Percentiles rank a stretch among this genome's conserved stretches.
phyloP scores from a whole-genome alignment of 2,888 invertebrate species.

The Athalia circularis region DNA sequence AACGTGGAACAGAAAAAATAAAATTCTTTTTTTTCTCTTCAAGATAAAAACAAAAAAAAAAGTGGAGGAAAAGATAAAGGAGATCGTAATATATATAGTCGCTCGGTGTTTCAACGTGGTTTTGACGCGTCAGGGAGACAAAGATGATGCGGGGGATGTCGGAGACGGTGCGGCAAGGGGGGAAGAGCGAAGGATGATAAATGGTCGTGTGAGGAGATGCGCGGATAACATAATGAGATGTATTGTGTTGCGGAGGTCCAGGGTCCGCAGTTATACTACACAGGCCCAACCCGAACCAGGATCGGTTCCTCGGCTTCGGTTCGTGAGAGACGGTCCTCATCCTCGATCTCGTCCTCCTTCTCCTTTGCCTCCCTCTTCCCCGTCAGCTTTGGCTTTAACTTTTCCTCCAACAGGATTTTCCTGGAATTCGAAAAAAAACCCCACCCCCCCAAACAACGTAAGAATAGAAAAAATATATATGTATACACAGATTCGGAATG shows the following conservation, averaged over 20 bases:
- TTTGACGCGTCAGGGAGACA: constrained; percentile 45
- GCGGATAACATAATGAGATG: constrained; percentile 71
- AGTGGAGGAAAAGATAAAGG: background rate
- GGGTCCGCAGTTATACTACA: constrained; percentile 25
- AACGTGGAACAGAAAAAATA: background rate
- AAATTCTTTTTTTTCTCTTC: too few species aligned
- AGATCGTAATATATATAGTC: background rate
- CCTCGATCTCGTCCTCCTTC: constrained; percentile 11
- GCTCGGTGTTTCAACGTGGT: constrained; percentile 45
- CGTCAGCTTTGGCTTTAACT: background rate
- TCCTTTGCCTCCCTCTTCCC: constrained; percentile 8
- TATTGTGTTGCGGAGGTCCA: constrained; percentile 63
- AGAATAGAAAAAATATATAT: background rate
- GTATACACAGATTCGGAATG: background rate
- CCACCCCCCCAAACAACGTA: background rate
- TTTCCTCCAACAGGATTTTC: background rate
- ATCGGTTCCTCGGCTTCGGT: constrained; percentile 2
- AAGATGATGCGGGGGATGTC: constrained; percentile 37
- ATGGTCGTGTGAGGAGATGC: constrained; percentile 66
- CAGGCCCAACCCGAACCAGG: constrained; percentile 34
- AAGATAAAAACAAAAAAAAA: background rate
- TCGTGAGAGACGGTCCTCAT: constrained; percentile 41
- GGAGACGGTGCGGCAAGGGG: constrained; percentile 49
- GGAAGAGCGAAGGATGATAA: constrained; percentile 64
- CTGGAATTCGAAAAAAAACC: constrained; percentile 1